Base-by-base conservation (phyloP, 2,888 invertebrate species). In the Chymomyza fuscimana region DNA sequence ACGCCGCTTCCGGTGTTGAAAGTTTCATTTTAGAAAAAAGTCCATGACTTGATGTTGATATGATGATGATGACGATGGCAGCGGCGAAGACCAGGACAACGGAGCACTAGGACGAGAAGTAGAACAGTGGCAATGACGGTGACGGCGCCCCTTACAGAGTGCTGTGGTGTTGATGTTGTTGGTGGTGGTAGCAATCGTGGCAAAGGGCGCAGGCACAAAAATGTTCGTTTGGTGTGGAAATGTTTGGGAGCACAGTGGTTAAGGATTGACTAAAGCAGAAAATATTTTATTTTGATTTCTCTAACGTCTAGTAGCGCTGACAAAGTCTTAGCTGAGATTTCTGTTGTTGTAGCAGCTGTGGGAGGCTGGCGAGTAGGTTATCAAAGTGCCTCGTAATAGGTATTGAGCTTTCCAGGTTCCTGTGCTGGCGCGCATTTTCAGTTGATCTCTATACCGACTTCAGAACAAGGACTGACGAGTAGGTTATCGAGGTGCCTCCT, bases 1-100 rank as follows among this genome's bases (percentile, higher is more conserved):
- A 86, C 85, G 85, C 88, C 87, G 85, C 80, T 87, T 86, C 88
- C 86, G 88, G 87, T 86, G 86, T 88, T 86, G 86, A 86, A 86
- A 88, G 87, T 88, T 88, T 76, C 80, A 87, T 84, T 82, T 80
- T 77, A 76, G 68, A 76, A 76, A 32, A 82, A 81, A 46, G 74
- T 84, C 87, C 85, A 76, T 78, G 78, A 67, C 79, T 84, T 77
- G 78, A 86, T 81, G 87, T 80, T 75, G 80, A 83, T 80, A 73
- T 74, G 86, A 77, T 74, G 83, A 69, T 67, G 73, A 77, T 76
- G 78, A 63, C 58, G 70, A 72, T 63, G 68, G 46, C 56, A 36
- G 65, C 56, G 76, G 65, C 56, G 68, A 51, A 66, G 32, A 40
- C 36, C 50, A 46, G 32, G 19, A 25, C 19, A 3, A 10, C 32